A percentile compares a stretch with the other conserved stretches of the same genome.
Evolutionary conservation across 2,113 vertebrate species (phyloP).

Genomic region (Herpetotheres cachinnans): DNA sequence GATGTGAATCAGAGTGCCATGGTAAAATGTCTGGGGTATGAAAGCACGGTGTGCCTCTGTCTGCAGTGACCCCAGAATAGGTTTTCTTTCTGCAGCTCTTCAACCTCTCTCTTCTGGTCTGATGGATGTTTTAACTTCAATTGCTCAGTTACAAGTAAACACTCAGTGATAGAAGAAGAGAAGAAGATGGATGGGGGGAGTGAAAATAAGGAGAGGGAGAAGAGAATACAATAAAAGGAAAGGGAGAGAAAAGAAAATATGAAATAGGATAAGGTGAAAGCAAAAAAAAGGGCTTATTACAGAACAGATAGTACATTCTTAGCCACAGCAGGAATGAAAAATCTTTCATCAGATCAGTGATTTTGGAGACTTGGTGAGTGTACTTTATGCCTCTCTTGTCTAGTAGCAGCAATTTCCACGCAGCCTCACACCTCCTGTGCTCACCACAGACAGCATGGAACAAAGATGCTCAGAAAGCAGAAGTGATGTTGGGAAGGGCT

Average conservation of each 20-base stretch:
- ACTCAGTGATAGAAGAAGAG: not conserved
- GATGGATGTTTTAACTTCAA: not conserved
- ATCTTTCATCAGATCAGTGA: not conserved
- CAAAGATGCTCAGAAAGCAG: not conserved
- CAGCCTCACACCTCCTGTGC: not conserved
- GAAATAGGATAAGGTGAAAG: constrained; percentile 32
- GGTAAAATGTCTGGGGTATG: not conserved
- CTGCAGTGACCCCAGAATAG: not conserved
- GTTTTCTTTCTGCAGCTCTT: not conserved
- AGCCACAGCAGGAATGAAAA: not conserved
- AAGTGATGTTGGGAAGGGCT: not conserved
- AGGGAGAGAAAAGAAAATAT: not conserved
- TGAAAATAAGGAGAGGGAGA: not conserved
- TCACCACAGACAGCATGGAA: not conserved
- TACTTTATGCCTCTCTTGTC: not conserved
- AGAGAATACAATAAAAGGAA: not conserved
- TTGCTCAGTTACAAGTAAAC: not conserved
- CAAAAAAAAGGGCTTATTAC: not conserved
- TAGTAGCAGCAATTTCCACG: not conserved
- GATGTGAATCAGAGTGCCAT: not conserved
- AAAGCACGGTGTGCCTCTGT: not conserved
- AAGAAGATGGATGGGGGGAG: not conserved
- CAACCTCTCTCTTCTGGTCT: not conserved
- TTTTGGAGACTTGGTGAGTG: not conserved
- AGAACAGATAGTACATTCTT: constrained; percentile 18